Evolutionary conservation across 1,140 invertebrate genomes (phyloP), one percentile per base, ranked within the genome.

Genomic region (Laodelphax striatellus): DNA sequence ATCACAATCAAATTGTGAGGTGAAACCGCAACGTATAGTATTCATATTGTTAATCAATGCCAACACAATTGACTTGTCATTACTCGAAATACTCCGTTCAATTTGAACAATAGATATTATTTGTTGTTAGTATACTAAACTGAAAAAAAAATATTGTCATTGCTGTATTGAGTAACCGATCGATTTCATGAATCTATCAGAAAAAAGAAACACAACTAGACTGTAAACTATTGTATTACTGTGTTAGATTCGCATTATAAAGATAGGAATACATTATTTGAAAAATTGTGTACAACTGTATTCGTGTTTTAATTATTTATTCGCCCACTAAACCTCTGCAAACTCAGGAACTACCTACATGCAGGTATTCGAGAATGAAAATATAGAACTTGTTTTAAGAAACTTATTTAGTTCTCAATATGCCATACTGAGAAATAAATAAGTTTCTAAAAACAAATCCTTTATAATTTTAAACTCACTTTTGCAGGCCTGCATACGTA

Each of bases 161-260:
- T 50, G 46, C 16, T 19, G 21, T 19, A 50, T 50, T 17, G 21
- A 50, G 16, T 50, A 19, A 22, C 16, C 6, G 21, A 50, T 19
- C 21, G 11, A 50, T 50, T 50, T 50, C 46, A 50, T 22, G 21
- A 50, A 50, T 22, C 21, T 50, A 50, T 50, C 21, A 22, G 21
- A 50, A 13, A 50, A 50, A 50, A 50, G 21, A 50, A 50, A 19
- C 16, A 50, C 16, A 50, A 50, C 21, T 50, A 50, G 46, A 50
- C 46, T 50, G 46, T 50, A 50, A 50, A 50, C 46, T 19, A 50
- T 22, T 50, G 46, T 50, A 50, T 50, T 19, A 50, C 46, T 50
- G 46, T 50, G 46, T 50, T 50, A 50, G 46, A 17, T 50, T 17
- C 46, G 46, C 46, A 50, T 50, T 8, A 19, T 19, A 50, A 22